Percentiles rank a stretch among this genome's conserved stretches.
These are phyloP conservation scores for Clivina fossor DNA, from an alignment of 2,888 invertebrate genomes.

Conservation along the genomic window DNA sequence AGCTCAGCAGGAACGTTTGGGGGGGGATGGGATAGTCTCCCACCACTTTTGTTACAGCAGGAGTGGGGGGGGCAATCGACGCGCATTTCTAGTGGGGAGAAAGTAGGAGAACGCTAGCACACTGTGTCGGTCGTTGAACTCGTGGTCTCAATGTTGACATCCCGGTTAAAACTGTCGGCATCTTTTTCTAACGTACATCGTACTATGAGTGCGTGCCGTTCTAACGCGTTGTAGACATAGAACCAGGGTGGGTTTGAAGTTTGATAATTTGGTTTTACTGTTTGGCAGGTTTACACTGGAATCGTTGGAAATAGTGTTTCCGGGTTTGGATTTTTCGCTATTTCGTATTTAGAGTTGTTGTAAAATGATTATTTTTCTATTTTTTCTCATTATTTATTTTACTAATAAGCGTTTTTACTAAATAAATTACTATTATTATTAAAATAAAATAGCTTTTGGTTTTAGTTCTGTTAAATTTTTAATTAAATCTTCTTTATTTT, in stretches of 20 bases:
- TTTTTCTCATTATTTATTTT: too few species aligned
- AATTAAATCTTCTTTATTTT: too few species aligned
- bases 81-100: constrained; percentile 38
- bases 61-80: not conserved
- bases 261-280: constrained; percentile 21
- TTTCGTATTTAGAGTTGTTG: too few species aligned
- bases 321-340: too few species aligned
- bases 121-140: constrained; percentile 52
- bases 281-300: too few species aligned
- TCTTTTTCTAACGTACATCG: constrained; percentile 15
- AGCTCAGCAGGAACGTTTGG: too few species aligned
- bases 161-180: constrained; percentile 43
- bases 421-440: too few species aligned
- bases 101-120: constrained; percentile 48
- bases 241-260: constrained; percentile 24
- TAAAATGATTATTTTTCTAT: not conserved
- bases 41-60: not conserved
- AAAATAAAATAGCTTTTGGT: too few species aligned
- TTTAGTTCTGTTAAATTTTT: too few species aligned
- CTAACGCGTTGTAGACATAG: constrained; percentile 15
- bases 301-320: too few species aligned
- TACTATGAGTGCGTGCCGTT: not conserved
- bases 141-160: constrained; percentile 52
- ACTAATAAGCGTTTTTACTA: too few species aligned
- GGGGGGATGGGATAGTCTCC: too few species aligned